phyloP scores from a whole-genome alignment of 2,113 vertebrate species.

The Platichthys stellatus region DNA sequence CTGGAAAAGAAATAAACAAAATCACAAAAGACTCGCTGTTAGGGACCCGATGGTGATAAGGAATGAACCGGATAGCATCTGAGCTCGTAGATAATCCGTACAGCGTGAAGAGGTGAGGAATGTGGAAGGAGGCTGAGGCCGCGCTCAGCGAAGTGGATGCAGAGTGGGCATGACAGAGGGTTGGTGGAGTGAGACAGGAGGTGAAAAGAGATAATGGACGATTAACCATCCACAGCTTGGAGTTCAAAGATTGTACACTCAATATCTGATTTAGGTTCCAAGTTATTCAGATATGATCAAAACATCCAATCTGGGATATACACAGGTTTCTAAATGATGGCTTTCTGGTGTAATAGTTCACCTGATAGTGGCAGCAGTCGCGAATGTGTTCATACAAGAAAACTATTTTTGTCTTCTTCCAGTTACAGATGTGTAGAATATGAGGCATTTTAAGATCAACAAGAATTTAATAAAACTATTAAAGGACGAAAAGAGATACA shows the following conservation, averaged over 20 bases:
- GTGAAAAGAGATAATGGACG: background rate
- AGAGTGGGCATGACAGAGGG: slow-evolving; percentile 39
- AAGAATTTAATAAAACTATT: slow-evolving; percentile 12
- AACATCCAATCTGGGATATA: too few relatives aligned
- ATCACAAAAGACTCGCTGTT: background rate
- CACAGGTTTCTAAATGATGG: background rate
- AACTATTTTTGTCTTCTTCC: too few relatives aligned
- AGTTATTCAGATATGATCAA: background rate
- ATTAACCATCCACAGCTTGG: background rate
- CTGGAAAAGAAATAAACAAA: background rate
- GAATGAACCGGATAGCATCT: slow-evolving; percentile 36
- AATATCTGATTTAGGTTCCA: background rate
- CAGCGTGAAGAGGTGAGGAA: slow-evolving; percentile 59
- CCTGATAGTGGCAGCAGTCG: too few relatives aligned
- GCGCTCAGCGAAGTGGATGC: slow-evolving; percentile 15
- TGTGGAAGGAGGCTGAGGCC: slow-evolving; percentile 34
- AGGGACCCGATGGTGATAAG: slow-evolving; percentile 23
- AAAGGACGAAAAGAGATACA: background rate
- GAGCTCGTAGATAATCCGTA: slow-evolving; percentile 30
- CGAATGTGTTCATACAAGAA: too few relatives aligned
- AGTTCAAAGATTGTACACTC: slow-evolving; percentile 9
- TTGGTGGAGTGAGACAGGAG: slow-evolving; percentile 5
- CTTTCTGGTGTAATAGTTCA: background rate
- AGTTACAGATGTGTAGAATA: background rate
- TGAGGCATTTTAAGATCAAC: background rate